A percentile compares a stretch with the other conserved stretches of the same genome.
Conservation (phyloP, 2,113 vertebrate genomes). For the Sphyrna mokarran region DNA sequence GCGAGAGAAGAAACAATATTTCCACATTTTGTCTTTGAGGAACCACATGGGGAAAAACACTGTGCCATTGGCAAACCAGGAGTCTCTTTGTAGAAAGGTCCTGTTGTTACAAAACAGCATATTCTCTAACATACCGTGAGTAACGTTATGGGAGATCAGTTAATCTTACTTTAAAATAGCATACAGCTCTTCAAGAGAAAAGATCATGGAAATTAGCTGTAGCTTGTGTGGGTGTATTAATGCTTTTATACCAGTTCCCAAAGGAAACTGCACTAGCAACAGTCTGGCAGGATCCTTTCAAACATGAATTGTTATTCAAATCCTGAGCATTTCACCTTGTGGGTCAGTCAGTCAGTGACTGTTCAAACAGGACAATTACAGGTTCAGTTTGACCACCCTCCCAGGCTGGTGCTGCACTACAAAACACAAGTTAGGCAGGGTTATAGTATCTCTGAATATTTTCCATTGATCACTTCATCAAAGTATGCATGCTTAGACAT, state of each 20-base stretch:
- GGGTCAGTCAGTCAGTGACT: not conserved
- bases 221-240: not conserved
- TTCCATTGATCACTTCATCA: not conserved
- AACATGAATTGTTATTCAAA: not conserved
- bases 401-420: not conserved
- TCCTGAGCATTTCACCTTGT: not conserved
- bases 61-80: not conserved
- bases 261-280: not conserved
- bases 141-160: not conserved
- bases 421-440: not conserved
- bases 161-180: not conserved
- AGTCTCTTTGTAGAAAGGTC: not conserved
- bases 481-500: not conserved
- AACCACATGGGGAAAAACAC: not conserved
- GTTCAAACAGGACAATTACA: not conserved
- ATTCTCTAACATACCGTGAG: not conserved
- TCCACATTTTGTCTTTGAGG: not conserved
- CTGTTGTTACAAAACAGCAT: not conserved
- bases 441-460: not conserved
- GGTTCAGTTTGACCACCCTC: not conserved
- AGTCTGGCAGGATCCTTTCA: not conserved
- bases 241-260: not conserved
- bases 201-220: not conserved
- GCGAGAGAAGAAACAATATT: not conserved
- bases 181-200: not conserved